Conservation (phyloP, 2,888 invertebrate species). For the Stramonita haemastoma region DNA sequence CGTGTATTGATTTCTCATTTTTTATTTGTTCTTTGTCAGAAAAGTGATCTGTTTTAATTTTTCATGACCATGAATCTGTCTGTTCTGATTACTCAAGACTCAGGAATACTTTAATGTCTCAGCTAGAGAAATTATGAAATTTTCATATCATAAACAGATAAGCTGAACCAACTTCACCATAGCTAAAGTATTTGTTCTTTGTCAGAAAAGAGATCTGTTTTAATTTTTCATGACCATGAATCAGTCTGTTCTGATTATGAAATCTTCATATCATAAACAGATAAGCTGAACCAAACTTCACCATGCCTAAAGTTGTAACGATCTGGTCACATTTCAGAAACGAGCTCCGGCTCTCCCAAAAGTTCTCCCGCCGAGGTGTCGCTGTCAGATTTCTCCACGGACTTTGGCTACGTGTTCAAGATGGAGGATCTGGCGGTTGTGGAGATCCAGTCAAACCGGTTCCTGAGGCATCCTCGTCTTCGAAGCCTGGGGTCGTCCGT, state of each 20-base stretch:
- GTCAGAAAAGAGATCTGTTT: too few species aligned
- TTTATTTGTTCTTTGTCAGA: too few species aligned
- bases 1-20: too few species aligned
- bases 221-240: not conserved
- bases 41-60: too few species aligned
- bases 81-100: not conserved
- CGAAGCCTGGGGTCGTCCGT: not conserved
- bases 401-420: slow-evolving; percentile 38
- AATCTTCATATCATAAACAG: not conserved
- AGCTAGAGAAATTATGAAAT: too few species aligned
- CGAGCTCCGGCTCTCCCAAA: not conserved
- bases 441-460: not conserved
- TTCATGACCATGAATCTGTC: not conserved
- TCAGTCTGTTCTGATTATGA: not conserved
- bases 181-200: too few species aligned
- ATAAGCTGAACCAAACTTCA: not conserved
- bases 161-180: too few species aligned
- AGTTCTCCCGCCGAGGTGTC: not conserved
- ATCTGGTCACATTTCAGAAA: not conserved
- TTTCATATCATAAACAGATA: too few species aligned
- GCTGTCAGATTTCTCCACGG: slow-evolving; percentile 7
- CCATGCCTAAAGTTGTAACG: not conserved
- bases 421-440: slow-evolving; percentile 27
- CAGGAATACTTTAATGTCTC: too few species aligned
- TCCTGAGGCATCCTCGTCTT: not conserved